phyloP scores from a whole-genome alignment of 2,797 vertebrate genomes.

The Platalea minor region DNA sequence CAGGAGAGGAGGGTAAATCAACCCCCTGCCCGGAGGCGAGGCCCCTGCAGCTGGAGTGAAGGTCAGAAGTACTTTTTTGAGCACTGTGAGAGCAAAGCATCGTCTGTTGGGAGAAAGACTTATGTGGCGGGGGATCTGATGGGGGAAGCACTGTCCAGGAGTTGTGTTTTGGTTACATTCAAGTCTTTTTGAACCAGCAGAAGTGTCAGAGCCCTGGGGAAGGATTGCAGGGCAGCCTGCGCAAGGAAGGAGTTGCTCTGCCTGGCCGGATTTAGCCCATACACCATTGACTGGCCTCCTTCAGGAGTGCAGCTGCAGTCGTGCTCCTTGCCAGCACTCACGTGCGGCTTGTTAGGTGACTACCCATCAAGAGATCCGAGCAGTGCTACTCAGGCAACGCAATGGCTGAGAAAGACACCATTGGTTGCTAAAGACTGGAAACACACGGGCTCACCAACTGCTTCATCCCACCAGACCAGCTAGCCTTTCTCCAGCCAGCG shows the following conservation, averaged over 20 bases:
- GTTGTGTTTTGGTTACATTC: neutral
- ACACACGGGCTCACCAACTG: neutral
- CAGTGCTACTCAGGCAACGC: neutral
- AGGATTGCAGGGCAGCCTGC: neutral
- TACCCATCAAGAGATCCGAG: neutral
- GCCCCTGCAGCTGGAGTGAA: neutral
- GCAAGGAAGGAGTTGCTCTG: neutral
- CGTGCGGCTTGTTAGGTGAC: neutral
- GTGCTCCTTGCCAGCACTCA: neutral
- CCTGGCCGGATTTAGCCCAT: neutral
- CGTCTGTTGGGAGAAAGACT: fast-evolving
- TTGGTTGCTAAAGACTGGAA: neutral
- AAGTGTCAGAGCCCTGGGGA: neutral
- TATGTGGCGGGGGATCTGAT: neutral
- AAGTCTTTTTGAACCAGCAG: neutral
- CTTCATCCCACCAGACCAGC: neutral
- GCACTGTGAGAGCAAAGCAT: neutral
- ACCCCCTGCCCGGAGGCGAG: fast-evolving
- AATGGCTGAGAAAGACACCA: neutral
- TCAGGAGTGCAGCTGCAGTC: neutral
- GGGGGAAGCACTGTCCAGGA: neutral
- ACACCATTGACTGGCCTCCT: neutral
- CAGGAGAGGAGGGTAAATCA: neutral
- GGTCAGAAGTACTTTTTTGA: neutral
- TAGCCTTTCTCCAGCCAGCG: neutral